Evolutionary conservation across 2,113 vertebrate species (phyloP), one percentile per base, ranked within the genome.

Genomic region (Oophaga pumilio): DNA sequence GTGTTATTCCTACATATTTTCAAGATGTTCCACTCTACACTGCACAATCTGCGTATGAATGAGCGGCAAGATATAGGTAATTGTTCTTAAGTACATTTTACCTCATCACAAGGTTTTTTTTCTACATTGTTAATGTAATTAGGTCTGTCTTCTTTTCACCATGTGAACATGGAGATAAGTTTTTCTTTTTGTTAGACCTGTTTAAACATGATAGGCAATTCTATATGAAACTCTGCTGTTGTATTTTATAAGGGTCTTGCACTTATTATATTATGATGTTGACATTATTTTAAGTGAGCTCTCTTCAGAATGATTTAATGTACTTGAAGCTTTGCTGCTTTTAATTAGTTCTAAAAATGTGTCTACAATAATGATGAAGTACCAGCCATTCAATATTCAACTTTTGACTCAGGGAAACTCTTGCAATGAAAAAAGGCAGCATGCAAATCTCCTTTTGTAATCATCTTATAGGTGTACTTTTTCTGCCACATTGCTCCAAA

Each of bases 41-140:
- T 91, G 92, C 89, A 90, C 76, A 56, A 84, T 90, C 89, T 90
- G 15, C 89, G 50, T 93, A 64, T 90, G 84, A 91, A 93, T 93
- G 93, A 93, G 81, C 69, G 87, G 85, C 81, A 86, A 89, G 90
- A 93, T 92, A 93, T 68, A 64, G 90, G 57, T 93, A 94, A 94
- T 93, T 93, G 89, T 93, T 94, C 93, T 92, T 93, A 91, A 90
- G 90, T 93, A 92, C 92, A 91, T 92, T 92, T 93, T 89, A 93
- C 91, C 90, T 93, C 89, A 90, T 88, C 62, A 92, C 85, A 73
- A 89, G 71, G 90, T 89, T 91, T 80, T 80, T 80, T 49, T 86
- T 56, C 86, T 93, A 93, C 82, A 88, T 88, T 92, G 89, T 93
- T 89, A 92, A 91, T 90, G 88, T 92, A 95, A 89, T 95, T 95